These are phyloP conservation scores for Chionis minor DNA, from an alignment of 2,113 vertebrate species.

Conservation along the genomic window DNA sequence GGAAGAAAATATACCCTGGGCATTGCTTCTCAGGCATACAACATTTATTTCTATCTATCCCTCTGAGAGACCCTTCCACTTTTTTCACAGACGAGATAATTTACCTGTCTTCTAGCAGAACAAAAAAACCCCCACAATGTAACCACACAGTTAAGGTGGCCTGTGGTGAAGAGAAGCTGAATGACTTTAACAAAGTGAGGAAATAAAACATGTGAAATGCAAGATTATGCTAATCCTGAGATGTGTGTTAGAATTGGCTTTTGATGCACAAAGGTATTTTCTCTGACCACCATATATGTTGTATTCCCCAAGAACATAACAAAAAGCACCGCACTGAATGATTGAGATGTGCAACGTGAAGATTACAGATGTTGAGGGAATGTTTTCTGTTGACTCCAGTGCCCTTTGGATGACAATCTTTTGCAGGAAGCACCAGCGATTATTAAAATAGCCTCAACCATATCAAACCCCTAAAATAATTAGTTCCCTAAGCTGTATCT, in stretches of 20 bases:
- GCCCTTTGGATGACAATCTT: neutral
- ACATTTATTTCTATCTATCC: neutral
- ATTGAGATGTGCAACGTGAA: neutral
- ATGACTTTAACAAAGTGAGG: neutral
- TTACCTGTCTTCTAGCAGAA: neutral
- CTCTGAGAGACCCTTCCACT: neutral
- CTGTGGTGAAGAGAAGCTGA: neutral
- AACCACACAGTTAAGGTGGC: neutral
- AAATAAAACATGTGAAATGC: neutral
- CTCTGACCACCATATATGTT: neutral
- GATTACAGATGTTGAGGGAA: neutral
- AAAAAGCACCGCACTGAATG: neutral
- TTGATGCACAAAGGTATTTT: neutral
- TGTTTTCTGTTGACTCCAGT: neutral
- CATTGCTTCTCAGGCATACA: neutral
- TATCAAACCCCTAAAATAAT: neutral
- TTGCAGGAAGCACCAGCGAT: neutral
- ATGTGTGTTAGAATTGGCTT: neutral
- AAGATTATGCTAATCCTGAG: neutral
- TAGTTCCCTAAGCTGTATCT: neutral
- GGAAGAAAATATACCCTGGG: neutral
- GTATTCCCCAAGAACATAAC: neutral
- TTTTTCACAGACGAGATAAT: neutral
- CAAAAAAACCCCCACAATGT: neutral
- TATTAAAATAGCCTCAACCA: neutral